These are phyloP conservation scores for Sciaenops ocellatus DNA, from an alignment of 2,797 vertebrate species.

Conservation along the genomic window DNA sequence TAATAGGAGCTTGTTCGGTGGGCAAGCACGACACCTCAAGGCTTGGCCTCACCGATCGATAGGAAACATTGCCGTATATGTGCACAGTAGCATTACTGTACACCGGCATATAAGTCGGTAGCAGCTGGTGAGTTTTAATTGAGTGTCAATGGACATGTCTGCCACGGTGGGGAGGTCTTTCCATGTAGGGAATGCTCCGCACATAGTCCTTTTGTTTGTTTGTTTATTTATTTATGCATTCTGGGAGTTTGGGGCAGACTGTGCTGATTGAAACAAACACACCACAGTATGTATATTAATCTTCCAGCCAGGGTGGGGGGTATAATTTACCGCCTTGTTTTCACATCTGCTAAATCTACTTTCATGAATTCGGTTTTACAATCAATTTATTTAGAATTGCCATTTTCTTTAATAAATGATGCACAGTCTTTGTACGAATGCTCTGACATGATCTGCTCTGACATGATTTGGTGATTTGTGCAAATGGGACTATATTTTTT, in stretches of 20 bases:
- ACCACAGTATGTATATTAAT: constrained; percentile 50
- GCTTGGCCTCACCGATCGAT: constrained; percentile 75
- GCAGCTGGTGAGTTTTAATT: constrained; percentile 72
- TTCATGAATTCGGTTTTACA: constrained; percentile 5
- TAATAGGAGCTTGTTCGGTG: constrained; percentile 79
- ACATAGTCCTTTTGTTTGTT: constrained; percentile 77
- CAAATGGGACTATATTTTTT: neutral
- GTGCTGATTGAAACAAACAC: constrained; percentile 75
- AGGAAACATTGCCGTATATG: constrained; percentile 67
- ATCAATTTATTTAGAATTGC: neutral
- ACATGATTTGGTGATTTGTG: neutral
- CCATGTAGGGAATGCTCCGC: constrained; percentile 65
- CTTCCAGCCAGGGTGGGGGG: constrained; percentile 14
- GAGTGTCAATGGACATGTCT: constrained; percentile 74
- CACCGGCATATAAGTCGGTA: constrained; percentile 43
- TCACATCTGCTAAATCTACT: neutral
- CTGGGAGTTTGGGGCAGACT: constrained; percentile 52
- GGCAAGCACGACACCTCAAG: constrained; percentile 72
- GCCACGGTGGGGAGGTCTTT: constrained; percentile 58
- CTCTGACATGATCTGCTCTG: too few relatives aligned
- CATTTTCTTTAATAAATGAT: neutral
- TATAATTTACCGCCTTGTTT: constrained; percentile 17
- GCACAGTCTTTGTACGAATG: too few relatives aligned
- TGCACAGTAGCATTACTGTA: constrained; percentile 76
- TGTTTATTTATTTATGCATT: constrained; percentile 73